Percentiles rank a stretch among this genome's conserved stretches.
Evolutionary conservation across 2,113 vertebrate species (phyloP).

Genomic region (Nerophis ophidion): DNA sequence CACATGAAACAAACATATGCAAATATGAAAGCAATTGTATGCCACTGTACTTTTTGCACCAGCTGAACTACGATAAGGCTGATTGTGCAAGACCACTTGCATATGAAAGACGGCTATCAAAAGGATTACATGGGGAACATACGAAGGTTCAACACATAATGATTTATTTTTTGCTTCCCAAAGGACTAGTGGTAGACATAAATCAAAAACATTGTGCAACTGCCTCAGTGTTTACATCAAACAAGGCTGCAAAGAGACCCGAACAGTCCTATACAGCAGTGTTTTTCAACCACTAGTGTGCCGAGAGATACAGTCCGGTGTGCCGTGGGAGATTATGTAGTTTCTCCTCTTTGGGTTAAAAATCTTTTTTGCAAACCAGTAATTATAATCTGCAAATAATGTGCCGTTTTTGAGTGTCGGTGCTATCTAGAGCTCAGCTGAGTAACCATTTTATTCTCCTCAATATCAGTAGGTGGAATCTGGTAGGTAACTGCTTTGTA

Average conservation of each 20-base stretch:
- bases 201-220: too few species aligned
- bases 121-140: slow-evolving; percentile 47
- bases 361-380: too few species aligned
- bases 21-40: neutral
- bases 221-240: neutral
- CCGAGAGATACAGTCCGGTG: too few species aligned
- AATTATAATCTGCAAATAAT: too few species aligned
- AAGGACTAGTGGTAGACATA: slow-evolving; percentile 29
- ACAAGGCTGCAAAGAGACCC: neutral
- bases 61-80: slow-evolving; percentile 1
- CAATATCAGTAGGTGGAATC: too few species aligned
- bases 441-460: too few species aligned
- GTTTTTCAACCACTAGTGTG: too few species aligned
- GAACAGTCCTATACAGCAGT: neutral
- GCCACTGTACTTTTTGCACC: slow-evolving; percentile 7
- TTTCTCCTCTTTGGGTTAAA: too few species aligned
- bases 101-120: slow-evolving; percentile 48
- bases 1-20: neutral
- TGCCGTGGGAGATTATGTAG: too few species aligned
- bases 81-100: slow-evolving; percentile 54
- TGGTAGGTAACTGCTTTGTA: too few species aligned
- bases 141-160: slow-evolving; percentile 46
- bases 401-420: too few species aligned
- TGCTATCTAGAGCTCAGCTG: too few species aligned
- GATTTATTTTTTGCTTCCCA: slow-evolving; percentile 42